Conservation (phyloP, 2,113 vertebrate species). For the Antechinus stuartii region DNA sequence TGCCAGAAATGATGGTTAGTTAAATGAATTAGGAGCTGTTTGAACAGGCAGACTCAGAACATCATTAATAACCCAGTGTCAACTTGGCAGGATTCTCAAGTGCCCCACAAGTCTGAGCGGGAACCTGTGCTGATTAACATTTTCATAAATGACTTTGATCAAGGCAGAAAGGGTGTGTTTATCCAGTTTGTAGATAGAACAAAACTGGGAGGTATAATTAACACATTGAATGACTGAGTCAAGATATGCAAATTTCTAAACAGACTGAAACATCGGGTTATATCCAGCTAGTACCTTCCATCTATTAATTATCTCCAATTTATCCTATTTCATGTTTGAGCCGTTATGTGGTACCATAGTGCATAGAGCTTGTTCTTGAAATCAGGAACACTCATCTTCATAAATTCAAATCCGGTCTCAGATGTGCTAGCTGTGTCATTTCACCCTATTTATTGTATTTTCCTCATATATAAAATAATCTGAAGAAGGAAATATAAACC, state of each 20-base stretch:
- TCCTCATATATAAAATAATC: not conserved
- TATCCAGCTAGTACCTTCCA: not conserved
- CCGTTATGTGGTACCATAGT: not conserved
- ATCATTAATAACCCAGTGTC: not conserved
- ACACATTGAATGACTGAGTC: not conserved
- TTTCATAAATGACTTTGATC: not conserved
- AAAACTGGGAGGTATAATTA: not conserved
- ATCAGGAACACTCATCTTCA: not conserved
- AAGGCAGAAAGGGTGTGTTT: not conserved
- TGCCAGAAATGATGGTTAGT: not conserved
- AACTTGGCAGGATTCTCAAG: not conserved
- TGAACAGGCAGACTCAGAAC: not conserved
- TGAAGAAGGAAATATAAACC: not conserved
- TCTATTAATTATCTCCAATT: not conserved
- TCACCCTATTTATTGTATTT: not conserved
- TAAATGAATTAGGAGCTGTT: not conserved
- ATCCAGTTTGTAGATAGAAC: not conserved
- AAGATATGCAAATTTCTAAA: not conserved
- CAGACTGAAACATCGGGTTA: not conserved
- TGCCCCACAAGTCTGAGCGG: not conserved
- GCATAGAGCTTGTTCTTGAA: not conserved
- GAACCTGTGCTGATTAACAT: not conserved
- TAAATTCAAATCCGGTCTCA: not conserved
- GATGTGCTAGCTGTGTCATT: not conserved
- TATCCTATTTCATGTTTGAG: not conserved